These are phyloP conservation scores for Rhinolophus sinicus DNA, from an alignment of 2,113 vertebrate genomes.

Conservation along the genomic window DNA sequence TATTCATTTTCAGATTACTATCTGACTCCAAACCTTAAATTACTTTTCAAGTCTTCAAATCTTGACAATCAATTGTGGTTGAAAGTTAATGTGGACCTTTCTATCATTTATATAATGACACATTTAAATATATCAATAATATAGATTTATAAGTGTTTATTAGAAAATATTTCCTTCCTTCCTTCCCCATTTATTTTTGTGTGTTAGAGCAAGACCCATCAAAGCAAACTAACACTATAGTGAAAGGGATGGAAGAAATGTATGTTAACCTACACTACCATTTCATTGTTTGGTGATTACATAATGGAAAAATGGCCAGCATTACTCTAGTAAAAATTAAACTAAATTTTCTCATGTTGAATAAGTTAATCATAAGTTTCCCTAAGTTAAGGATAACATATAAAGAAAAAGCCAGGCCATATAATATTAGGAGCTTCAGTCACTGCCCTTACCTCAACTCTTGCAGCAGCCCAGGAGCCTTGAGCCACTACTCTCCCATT, in stretches of 20 bases:
- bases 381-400: constrained; percentile 71
- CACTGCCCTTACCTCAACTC: constrained; percentile 84
- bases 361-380: constrained; percentile 57
- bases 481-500: constrained; percentile 83
- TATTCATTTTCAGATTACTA: constrained; percentile 45
- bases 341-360: constrained; percentile 46
- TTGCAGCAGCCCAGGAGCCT: constrained; percentile 83
- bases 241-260: constrained; percentile 50
- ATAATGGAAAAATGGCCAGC: constrained; percentile 77
- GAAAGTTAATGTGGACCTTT: background rate
- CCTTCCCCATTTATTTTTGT: background rate
- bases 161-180: constrained; percentile 42
- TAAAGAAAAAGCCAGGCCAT: constrained; percentile 78
- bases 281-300: constrained; percentile 51
- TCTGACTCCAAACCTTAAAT: constrained; percentile 1
- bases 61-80: background rate
- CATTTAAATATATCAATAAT: constrained; percentile 10
- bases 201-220: background rate
- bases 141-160: background rate
- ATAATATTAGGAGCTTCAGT: constrained; percentile 73
- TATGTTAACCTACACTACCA: constrained; percentile 55
- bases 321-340: constrained; percentile 68
- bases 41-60: constrained; percentile 51
- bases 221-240: constrained; percentile 29
- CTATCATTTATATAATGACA: background rate